Base-by-base conservation (phyloP, 2,113 vertebrate genomes). In the Zeus faber region DNA sequence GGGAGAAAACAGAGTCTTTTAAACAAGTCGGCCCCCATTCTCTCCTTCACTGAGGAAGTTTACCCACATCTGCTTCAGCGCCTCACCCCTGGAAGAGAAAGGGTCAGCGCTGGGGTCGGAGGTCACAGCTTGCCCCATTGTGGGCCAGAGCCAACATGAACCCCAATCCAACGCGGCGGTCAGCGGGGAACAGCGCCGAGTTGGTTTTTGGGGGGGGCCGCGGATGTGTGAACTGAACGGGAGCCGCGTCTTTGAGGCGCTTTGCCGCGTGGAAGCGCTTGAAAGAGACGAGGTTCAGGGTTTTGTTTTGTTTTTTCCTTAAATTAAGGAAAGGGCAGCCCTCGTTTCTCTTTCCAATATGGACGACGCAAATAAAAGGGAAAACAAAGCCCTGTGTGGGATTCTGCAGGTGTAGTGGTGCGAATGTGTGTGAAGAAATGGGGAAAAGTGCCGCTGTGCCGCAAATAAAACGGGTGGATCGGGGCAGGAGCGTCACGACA, bases 31-130 rank as follows among this genome's bases (percentile, higher is more conserved):
- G 84, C 81, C 82, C 82, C 69, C 81, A 62, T 77, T 88, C 86
- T 87, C 62, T 70, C 72, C 72, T 82, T 79, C 71, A 66, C 62
- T 58, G 67, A 62, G 75, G 85, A 85, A 89, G 86, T 88, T 87
- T 90, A 89, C 83, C 76, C 82, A 91, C 88, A 88, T 87, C 88
- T 89, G 86, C 88, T 77, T 83, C 78, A 67, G 74, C 65, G 70
- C 81, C 80, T 88, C 82, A 89, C 80, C 80, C 76, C 70, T 84
- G 77, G 64, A 84, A 87, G 82, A 84, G 82, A 83, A 63, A 31
- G 74, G 86, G 88, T 89, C 87, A 85, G 45, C 53, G 55, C 64
- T 65, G 73, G 75, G 73, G 80, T 74, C 83, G 84, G 63, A 79
- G 88, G 85, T 86, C 84, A 84, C 23, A 82, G 80, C 82, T 86